These are phyloP conservation scores for Pasiphila rectangulata DNA, from an alignment of 2,888 invertebrate genomes.

Conservation along the genomic window DNA sequence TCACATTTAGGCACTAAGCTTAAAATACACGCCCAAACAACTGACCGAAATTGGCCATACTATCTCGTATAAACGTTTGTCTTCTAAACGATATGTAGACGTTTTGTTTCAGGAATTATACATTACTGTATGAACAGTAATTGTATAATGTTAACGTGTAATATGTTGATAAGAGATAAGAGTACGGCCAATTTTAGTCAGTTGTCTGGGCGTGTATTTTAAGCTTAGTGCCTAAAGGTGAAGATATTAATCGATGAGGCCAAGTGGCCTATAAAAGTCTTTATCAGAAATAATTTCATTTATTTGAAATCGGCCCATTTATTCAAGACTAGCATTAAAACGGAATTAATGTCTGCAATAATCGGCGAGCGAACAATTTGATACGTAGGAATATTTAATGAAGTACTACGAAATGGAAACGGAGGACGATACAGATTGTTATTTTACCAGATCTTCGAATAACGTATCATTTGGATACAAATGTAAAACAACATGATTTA, in stretches of 20 bases:
- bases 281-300: conserved; percentile 4
- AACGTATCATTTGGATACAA: neutral
- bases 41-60: no score
- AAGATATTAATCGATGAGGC: neutral
- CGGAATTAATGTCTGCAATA: conserved; percentile 34
- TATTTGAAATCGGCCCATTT: conserved; percentile 31
- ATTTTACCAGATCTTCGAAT: neutral
- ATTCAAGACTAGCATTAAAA: conserved; percentile 34
- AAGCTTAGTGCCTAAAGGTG: neutral
- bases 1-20: neutral
- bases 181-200: no score
- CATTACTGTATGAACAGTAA: neutral
- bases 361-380: conserved; percentile 39
- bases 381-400: conserved; percentile 42
- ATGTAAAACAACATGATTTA: neutral
- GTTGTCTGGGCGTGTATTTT: neutral
- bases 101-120: no score
- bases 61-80: neutral
- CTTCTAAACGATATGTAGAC: no score
- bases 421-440: conserved; percentile 8
- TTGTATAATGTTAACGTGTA: neutral
- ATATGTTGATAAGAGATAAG: neutral
- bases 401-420: conserved; percentile 32
- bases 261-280: conserved; percentile 6
- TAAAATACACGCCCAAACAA: neutral